Evolutionary conservation across 1,140 invertebrate genomes (phyloP).

Genomic region (Doryteuthis pealeii): DNA sequence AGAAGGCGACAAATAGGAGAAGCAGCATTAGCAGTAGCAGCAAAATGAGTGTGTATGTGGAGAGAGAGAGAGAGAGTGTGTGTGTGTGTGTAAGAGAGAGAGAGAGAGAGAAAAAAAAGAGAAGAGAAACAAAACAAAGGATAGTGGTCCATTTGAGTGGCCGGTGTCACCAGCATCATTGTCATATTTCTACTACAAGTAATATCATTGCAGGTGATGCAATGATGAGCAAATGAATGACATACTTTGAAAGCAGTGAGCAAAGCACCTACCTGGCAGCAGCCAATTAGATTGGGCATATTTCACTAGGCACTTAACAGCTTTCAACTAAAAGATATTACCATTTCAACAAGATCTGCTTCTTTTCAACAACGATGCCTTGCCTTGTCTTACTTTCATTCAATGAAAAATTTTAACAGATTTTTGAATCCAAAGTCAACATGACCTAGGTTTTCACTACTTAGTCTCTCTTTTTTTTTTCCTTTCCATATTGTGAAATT

Average conservation of each 20-base stretch:
- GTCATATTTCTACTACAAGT: background rate
- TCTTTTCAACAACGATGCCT: background rate
- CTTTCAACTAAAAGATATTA: conserved; percentile 4
- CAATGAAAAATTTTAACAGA: conserved; percentile 10
- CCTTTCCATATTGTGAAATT: too few relatives aligned
- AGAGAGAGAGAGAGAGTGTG: too few relatives aligned
- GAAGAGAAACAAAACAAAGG: background rate
- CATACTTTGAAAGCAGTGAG: background rate
- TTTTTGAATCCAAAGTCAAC: conserved; percentile 1
- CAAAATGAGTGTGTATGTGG: too few relatives aligned
- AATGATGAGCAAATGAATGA: conserved; percentile 1
- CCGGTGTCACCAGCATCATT: background rate
- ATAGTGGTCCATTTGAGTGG: background rate
- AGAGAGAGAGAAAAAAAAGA: background rate
- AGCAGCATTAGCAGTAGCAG: background rate
- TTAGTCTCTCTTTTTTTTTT: too few relatives aligned
- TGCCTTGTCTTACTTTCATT: background rate
- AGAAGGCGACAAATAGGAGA: background rate
- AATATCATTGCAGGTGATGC: conserved; percentile 2
- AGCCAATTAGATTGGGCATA: background rate
- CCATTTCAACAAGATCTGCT: background rate
- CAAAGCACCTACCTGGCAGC: conserved; percentile 4
- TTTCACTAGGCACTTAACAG: conserved; percentile 6
- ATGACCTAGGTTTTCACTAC: background rate
- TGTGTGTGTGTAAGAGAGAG: too few relatives aligned